Evolutionary conservation across 2,888 invertebrate species (phyloP).

Genomic region (Lochmaea capreae): DNA sequence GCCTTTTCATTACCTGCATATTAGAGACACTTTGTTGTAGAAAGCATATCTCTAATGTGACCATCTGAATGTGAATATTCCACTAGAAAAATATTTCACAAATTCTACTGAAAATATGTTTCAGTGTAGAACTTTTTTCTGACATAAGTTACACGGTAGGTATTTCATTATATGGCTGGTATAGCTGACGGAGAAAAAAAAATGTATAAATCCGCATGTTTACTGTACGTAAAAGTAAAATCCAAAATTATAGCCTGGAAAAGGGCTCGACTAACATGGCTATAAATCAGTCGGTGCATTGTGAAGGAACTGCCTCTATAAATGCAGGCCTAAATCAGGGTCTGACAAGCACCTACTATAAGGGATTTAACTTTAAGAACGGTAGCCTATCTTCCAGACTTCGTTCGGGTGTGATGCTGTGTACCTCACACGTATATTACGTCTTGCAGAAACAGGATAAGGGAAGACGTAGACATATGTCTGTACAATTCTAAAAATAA

Average conservation of each 20-base stretch:
- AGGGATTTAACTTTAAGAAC: constrained; percentile 61
- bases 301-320: constrained; percentile 60
- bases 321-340: constrained; percentile 64
- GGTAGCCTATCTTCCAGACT: constrained; percentile 45
- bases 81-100: too few relatives aligned
- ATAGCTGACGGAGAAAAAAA: constrained; percentile 6
- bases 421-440: constrained; percentile 31
- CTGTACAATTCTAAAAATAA: not conserved
- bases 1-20: too few relatives aligned
- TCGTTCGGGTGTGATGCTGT: constrained; percentile 33
- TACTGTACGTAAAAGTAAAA: constrained; percentile 54
- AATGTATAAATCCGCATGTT: constrained; percentile 25
- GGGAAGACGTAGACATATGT: constrained; percentile 13
- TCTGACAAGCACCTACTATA: constrained; percentile 62
- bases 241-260: constrained; percentile 53
- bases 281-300: constrained; percentile 61
- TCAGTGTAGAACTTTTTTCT: too few relatives aligned
- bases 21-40: too few relatives aligned
- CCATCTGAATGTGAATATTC: too few relatives aligned
- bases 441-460: constrained; percentile 29
- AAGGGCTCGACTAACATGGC: constrained; percentile 61
- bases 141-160: not conserved
- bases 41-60: too few relatives aligned
- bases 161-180: not conserved
- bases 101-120: too few relatives aligned